Evolutionary conservation across 2,797 vertebrate species (phyloP).

Genomic region (Oreochromis mossambicus): DNA sequence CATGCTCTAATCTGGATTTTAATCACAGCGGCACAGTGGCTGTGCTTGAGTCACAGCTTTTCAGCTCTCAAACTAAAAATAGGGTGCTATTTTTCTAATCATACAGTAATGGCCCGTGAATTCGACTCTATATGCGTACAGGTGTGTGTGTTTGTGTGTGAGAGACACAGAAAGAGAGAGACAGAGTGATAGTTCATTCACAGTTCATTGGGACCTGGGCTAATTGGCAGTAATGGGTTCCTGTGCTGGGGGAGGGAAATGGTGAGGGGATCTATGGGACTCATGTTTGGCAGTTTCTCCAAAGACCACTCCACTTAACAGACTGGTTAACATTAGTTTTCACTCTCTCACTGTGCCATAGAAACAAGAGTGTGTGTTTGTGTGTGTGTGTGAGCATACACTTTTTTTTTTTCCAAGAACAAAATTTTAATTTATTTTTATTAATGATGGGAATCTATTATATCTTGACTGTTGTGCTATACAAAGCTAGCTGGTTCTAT

Average conservation of each 20-base stretch:
- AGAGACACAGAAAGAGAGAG: slow-evolving; percentile 8
- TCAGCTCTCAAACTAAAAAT: slow-evolving; percentile 30
- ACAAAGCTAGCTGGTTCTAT: neutral
- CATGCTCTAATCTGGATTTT: slow-evolving; percentile 15
- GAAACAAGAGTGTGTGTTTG: neutral
- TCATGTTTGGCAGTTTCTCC: slow-evolving; percentile 55
- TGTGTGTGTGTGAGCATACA: neutral
- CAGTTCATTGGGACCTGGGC: slow-evolving; percentile 44
- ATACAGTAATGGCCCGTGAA: slow-evolving; percentile 2
- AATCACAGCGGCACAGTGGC: slow-evolving; percentile 13
- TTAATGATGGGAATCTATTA: slow-evolving; percentile 37
- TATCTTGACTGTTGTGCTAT: neutral
- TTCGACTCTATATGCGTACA: neutral
- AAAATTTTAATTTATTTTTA: neutral
- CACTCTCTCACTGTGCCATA: slow-evolving; percentile 22
- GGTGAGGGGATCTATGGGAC: slow-evolving; percentile 27
- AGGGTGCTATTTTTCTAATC: slow-evolving; percentile 20
- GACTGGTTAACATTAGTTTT: slow-evolving; percentile 53
- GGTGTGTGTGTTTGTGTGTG: neutral
- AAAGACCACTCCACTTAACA: slow-evolving; percentile 53
- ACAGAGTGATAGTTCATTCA: slow-evolving; percentile 25
- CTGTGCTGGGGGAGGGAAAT: slow-evolving; percentile 17
- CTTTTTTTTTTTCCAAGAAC: neutral
- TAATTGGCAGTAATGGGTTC: slow-evolving; percentile 69
- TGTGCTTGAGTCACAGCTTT: slow-evolving; percentile 23